Evolutionary conservation across 2,888 invertebrate species (phyloP).

Genomic region (Cataglyphis altisquamis): DNA sequence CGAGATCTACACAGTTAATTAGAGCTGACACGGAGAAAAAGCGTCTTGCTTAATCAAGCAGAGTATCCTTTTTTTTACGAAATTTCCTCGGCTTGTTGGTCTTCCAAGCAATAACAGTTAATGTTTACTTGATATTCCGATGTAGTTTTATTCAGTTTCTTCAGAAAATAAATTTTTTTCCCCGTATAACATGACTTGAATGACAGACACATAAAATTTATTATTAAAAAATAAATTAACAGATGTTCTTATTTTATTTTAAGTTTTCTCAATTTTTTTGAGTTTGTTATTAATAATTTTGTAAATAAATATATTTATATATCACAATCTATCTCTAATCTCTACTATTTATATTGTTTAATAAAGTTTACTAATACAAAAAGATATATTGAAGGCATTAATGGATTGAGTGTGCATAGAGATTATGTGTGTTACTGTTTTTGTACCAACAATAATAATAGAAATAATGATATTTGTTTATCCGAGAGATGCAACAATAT

Average conservation of each 20-base stretch:
- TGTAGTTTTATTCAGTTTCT: neutral
- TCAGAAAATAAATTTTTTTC: neutral
- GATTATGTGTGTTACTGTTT: neutral
- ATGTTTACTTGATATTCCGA: constrained; percentile 29
- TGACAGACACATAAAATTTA: neutral
- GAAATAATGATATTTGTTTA: neutral
- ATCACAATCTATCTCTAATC: neutral
- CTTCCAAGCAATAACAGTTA: constrained; percentile 24
- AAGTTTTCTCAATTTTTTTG: neutral
- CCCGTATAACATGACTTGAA: neutral
- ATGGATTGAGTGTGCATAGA: neutral
- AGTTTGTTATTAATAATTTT: neutral
- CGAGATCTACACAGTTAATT: constrained; percentile 72
- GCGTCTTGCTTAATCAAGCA: constrained; percentile 69
- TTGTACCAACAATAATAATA: neutral
- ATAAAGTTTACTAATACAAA: neutral
- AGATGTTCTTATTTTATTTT: neutral
- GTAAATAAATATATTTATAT: neutral
- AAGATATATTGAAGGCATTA: neutral
- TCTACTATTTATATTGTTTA: neutral
- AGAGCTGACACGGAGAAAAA: constrained; percentile 67
- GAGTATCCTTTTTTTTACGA: constrained; percentile 29
- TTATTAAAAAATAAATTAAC: neutral
- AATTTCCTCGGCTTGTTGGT: constrained; percentile 1
- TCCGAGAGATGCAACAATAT: neutral